phyloP scores from a whole-genome alignment of 2,797 vertebrate species.

The Anniella stebbinsi region DNA sequence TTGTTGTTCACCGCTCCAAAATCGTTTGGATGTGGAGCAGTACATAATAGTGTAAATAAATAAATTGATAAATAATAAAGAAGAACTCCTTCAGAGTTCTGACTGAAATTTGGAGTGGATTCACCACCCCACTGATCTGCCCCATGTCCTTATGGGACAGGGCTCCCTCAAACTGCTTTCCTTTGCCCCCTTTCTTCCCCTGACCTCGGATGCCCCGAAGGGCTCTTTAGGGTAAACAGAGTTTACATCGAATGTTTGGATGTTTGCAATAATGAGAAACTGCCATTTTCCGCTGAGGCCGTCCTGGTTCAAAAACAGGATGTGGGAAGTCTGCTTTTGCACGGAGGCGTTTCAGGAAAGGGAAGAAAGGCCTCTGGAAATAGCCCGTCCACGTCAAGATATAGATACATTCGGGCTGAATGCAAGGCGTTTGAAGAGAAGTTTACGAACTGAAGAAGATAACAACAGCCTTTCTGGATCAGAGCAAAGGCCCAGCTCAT shows the following conservation, averaged over 20 bases:
- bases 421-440: not conserved
- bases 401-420: not conserved
- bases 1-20: no score
- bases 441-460: no score
- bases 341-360: not conserved
- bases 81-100: no score
- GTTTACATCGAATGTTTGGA: not conserved
- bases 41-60: no score
- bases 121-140: no score
- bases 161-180: not conserved
- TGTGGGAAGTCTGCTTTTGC: not conserved
- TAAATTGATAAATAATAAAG: no score
- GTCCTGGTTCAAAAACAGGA: not conserved
- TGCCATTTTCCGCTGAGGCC: slow-evolving; percentile 41
- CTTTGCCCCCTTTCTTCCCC: slow-evolving; percentile 35
- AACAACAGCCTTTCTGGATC: no score
- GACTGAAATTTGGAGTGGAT: no score
- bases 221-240: not conserved
- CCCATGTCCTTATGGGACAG: no score
- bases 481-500: no score
- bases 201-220: not conserved
- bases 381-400: slow-evolving; percentile 14
- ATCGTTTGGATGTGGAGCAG: no score
- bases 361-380: slow-evolving; percentile 50
- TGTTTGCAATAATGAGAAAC: slow-evolving; percentile 17